These are phyloP conservation scores for Morinoia aosen DNA, from an alignment of 2,888 invertebrate genomes.

Conservation along the genomic window DNA sequence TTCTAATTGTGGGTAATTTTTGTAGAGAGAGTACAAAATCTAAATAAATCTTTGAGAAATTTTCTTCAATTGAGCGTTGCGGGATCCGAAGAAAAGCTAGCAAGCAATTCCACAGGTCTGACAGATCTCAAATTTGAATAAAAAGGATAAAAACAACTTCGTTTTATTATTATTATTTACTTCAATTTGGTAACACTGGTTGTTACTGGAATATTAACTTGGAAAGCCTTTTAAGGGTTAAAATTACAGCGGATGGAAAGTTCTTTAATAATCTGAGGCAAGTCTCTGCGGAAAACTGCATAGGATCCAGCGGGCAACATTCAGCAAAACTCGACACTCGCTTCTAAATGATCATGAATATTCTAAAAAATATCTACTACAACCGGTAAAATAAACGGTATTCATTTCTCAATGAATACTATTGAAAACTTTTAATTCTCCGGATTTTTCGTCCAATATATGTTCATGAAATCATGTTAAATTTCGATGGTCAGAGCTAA, in stretches of 20 bases:
- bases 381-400: background rate
- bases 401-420: background rate
- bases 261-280: constrained; percentile 29
- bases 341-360: background rate
- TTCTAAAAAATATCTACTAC: background rate
- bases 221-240: constrained; percentile 35
- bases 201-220: constrained; percentile 43
- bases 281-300: constrained; percentile 26
- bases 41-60: background rate
- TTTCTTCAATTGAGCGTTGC: background rate
- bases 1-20: background rate
- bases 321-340: background rate
- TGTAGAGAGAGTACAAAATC: background rate
- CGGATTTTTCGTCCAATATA: background rate
- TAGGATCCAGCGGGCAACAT: background rate
- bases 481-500: background rate
- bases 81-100: background rate
- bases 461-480: background rate
- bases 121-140: background rate
- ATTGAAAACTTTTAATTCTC: background rate
- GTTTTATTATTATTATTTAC: constrained; percentile 18
- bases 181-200: constrained; percentile 50
- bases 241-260: constrained; percentile 26
- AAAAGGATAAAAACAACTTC: background rate
- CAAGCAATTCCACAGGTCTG: background rate